Evolutionary conservation across 2,888 invertebrate species (phyloP), one percentile per base, ranked within the genome.

Genomic region (Pseudococcus viburni): DNA sequence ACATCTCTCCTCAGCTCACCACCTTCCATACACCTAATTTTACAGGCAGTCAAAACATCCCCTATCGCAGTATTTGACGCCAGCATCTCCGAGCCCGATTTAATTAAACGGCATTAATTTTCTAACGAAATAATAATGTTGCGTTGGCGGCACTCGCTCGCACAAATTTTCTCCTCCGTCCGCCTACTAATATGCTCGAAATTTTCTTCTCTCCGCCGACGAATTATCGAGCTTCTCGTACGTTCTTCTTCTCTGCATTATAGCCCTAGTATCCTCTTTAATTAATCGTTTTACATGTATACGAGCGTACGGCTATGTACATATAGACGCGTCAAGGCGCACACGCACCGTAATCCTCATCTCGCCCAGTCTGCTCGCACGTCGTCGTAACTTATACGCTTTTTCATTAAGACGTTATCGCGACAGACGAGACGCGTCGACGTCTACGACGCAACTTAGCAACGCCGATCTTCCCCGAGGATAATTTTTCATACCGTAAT

Each of bases 21-120:
- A 0, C 8, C 6, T 7, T 42, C 42, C 8, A 42, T 9, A 42
- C 9, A 6, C 42, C 9, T 42, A 8, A 42, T 42, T 42, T 42
- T 42, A 42, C 42, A 7, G 48, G 48, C 68, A 68, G 26, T 26
- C 68, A 68, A 26, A 68, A 68, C 68, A 22, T n/a, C 55, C 68
- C 12, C 26, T 26, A 26, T 9, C 3, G 73, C 39, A 55, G n/a
- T 4, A 55, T 55, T 55, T n/a, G 55, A 55, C 17, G 55, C 55
- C 55, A 55, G n/a, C 55, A 55, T 42, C 77, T 42, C 33, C n/a
- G 42, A 22, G 17, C 17, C 42, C 77, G 68, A 68, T 68, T 77
- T 77, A 77, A 77, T 77, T 77, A 77, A 77, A 77, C 77, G 77
- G 42, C 42, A 42, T 77, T 77, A 77, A 77, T 77, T 77, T 77